Conservation (phyloP, 1,140 invertebrate species). For the Drepana arcuata region DNA sequence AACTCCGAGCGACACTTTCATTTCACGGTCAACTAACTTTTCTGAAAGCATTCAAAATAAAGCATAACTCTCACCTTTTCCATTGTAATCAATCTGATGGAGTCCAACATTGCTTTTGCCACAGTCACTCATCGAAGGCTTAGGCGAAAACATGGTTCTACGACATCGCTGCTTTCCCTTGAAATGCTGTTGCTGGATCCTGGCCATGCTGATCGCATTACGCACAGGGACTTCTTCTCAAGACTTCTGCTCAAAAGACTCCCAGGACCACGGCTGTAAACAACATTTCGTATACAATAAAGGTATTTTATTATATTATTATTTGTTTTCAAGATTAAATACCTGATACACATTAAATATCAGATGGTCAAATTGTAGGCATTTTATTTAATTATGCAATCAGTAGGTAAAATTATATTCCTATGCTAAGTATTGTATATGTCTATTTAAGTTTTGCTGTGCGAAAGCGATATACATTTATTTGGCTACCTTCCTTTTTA, state of each 20-base stretch:
- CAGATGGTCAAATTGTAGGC: too few species aligned
- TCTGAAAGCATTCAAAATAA: slow-evolving; percentile 16
- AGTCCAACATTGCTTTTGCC: neutral
- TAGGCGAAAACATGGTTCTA: slow-evolving; percentile 19
- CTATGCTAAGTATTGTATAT: too few species aligned
- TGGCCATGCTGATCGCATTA: slow-evolving; percentile 14
- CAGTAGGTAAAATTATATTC: too few species aligned
- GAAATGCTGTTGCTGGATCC: slow-evolving; percentile 18
- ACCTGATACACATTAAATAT: too few species aligned
- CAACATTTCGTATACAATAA: slow-evolving; percentile 12
- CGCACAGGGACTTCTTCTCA: slow-evolving; percentile 8
- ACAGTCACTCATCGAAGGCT: slow-evolving; percentile 18
- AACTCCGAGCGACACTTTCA: slow-evolving; percentile 20
- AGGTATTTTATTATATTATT: too few species aligned
- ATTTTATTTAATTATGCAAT: too few species aligned
- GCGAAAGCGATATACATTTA: too few species aligned
- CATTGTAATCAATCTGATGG: slow-evolving; percentile 24
- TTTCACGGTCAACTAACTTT: slow-evolving; percentile 28
- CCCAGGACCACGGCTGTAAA: slow-evolving; percentile 12
- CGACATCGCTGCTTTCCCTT: slow-evolving; percentile 13
- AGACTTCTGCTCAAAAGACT: slow-evolving; percentile 19
- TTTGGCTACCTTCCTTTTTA: too few species aligned
- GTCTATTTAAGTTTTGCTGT: too few species aligned
- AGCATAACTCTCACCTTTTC: slow-evolving; percentile 21
- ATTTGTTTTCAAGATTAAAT: too few species aligned